Percentiles rank a stretch among this genome's conserved stretches.
These are phyloP conservation scores for Zeus faber DNA, from an alignment of 2,113 vertebrate species.

Conservation along the genomic window DNA sequence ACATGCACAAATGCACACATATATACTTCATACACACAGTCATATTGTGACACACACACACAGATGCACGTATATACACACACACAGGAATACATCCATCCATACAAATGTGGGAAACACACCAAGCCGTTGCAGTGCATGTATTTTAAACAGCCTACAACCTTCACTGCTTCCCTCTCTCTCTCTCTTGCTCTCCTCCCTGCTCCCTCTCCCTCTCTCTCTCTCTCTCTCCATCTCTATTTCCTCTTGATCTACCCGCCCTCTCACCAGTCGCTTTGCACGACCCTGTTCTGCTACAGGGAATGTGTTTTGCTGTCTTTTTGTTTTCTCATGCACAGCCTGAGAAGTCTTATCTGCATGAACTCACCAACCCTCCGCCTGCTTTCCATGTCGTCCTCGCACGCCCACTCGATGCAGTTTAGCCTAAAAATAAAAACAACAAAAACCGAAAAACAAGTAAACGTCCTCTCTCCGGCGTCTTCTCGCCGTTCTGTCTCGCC, in stretches of 20 bases:
- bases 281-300: constrained; percentile 44
- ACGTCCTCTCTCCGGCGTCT: too few species aligned
- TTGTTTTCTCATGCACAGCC: constrained; percentile 31
- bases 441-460: too few species aligned
- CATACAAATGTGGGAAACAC: too few species aligned
- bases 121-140: neutral
- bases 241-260: too few species aligned
- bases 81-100: too few species aligned
- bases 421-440: too few species aligned
- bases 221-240: too few species aligned
- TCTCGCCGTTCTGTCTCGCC: too few species aligned
- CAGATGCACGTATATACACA: neutral
- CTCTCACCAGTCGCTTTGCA: constrained; percentile 56
- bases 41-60: neutral
- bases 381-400: constrained; percentile 22
- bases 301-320: constrained; percentile 16
- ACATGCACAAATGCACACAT: neutral
- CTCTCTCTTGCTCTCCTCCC: too few species aligned
- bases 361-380: constrained; percentile 4
- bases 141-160: too few species aligned
- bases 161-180: too few species aligned
- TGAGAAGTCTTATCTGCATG: constrained; percentile 27
- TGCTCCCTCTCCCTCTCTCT: too few species aligned
- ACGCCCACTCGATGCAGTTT: constrained; percentile 5
- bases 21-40: neutral